Conservation (phyloP, 2,888 invertebrate genomes). For the Spilarctia lutea region DNA sequence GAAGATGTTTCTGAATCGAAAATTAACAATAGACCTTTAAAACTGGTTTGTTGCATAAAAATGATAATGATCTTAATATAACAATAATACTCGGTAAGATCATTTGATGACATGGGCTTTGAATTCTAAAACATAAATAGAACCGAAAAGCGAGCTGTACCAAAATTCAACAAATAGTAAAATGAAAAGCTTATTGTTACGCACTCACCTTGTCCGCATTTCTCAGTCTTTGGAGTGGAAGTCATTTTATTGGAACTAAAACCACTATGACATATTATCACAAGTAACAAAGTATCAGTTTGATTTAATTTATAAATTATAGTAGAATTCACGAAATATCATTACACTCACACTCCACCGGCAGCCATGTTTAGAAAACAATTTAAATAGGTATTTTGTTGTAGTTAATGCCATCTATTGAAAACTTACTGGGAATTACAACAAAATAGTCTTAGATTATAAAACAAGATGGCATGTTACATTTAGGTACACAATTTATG, state of each 20-base stretch:
- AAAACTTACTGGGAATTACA: neutral
- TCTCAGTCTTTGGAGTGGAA: constrained; percentile 84
- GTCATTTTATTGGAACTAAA: constrained; percentile 73
- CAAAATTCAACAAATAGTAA: constrained; percentile 39
- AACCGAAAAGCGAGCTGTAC: constrained; percentile 42
- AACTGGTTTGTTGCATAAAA: neutral
- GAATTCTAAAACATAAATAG: constrained; percentile 43
- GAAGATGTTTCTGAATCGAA: neutral
- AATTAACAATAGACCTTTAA: neutral
- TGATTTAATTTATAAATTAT: constrained; percentile 55
- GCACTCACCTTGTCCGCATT: constrained; percentile 82
- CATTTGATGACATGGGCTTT: constrained; percentile 3
- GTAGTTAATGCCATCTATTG: constrained; percentile 51
- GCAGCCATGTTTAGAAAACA: constrained; percentile 83
- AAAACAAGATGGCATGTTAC: constrained; percentile 25
- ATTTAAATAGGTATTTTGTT: constrained; percentile 50
- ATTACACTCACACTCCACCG: constrained; percentile 76
- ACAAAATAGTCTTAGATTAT: neutral
- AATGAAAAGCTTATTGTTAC: constrained; percentile 55
- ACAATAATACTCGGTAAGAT: neutral
- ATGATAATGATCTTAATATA: neutral
- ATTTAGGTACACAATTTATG: neutral
- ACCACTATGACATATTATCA: constrained; percentile 78
- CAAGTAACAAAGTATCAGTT: constrained; percentile 54
- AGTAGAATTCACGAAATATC: constrained; percentile 72